Evolutionary conservation across 1,140 invertebrate species (phyloP), one percentile per base, ranked within the genome.

Genomic region (Linepithema humile): DNA sequence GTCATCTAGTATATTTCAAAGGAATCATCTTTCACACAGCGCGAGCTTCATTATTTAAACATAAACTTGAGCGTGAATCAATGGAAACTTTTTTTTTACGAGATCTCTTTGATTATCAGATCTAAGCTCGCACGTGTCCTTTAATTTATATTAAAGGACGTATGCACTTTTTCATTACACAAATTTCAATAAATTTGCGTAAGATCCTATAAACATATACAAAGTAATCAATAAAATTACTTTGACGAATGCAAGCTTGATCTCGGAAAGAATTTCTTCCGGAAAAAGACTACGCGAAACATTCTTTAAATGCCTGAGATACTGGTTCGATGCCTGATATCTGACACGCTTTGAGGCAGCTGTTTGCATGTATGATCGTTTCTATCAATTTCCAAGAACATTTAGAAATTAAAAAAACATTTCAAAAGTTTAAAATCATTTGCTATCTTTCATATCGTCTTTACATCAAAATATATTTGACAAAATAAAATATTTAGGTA

Each of bases 241-340:
- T 62, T 62, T 15, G 32, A 48, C 9, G 50, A 55, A 38, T 12
- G n/a, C 29, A 29, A 74, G 2, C 17, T 60, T 45, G 53, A 2
- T 32, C 26, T 2, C 20, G 23, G 12, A 20, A 48, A 59, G 40
- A 60, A 45, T 55, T 55, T 57, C 72, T 45, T 57, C n/a, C 9
- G 40, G n/a, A n/a, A 35, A 2, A 20, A 20, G 6, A 15, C 12
- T 40, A 57, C 5, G 12, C 2, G 10, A 43, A 3, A 7, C 50
- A 15, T 32, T 62, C n/a, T 75, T 32, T 75, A 50, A n/a, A n/a
- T n/a, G n/a, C n/a, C n/a, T n/a, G n/a, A 45, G 59, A 59, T 4
- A 7, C 20, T n/a, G n/a, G 15, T 3, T 12, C 40, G 10, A 10
- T 40, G 26, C 35, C 9, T 40, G n/a, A n/a, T 38, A 3, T 2